These are phyloP conservation scores for Cyclophora albipunctata DNA, from an alignment of 2,888 invertebrate species.

Conservation along the genomic window DNA sequence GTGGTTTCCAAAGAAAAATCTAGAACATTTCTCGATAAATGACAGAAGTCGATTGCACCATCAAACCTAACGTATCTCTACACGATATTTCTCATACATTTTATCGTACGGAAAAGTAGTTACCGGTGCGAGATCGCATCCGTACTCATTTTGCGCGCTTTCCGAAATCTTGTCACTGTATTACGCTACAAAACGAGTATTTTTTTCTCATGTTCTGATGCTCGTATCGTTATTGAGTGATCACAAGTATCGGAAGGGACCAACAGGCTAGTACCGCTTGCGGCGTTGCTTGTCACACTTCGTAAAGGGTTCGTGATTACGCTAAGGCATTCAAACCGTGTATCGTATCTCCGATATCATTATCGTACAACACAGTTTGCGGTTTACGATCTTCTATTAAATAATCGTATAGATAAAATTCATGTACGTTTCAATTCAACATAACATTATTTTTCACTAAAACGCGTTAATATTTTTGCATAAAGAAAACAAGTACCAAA, in stretches of 20 bases:
- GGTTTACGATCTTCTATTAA: conserved; percentile 12
- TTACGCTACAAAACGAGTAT: conserved; percentile 25
- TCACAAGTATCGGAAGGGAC: conserved; percentile 42
- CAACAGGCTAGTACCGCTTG: conserved; percentile 11
- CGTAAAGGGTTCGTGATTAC: conserved; percentile 14
- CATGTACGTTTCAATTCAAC: not conserved
- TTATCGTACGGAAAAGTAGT: conserved; percentile 69
- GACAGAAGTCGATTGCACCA: conserved; percentile 2
- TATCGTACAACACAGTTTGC: conserved; percentile 22
- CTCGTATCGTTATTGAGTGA: conserved; percentile 56
- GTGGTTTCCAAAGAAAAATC: too few species aligned
- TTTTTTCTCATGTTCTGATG: conserved; percentile 23
- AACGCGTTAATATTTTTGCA: not conserved
- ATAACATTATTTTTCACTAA: not conserved
- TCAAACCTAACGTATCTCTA: conserved; percentile 8
- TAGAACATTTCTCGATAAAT: not conserved
- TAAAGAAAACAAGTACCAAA: not conserved
- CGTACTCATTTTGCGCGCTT: conserved; percentile 50
- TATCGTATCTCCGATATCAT: conserved; percentile 16
- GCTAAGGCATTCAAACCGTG: conserved; percentile 25
- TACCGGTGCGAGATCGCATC: conserved; percentile 67
- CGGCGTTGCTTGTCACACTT: conserved; percentile 13
- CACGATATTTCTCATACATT: conserved; percentile 50
- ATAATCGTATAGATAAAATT: conserved; percentile 10
- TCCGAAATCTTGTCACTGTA: conserved; percentile 34